phyloP scores from a whole-genome alignment of 2,113 vertebrate species.

The Ibidorhyncha struthersii region DNA sequence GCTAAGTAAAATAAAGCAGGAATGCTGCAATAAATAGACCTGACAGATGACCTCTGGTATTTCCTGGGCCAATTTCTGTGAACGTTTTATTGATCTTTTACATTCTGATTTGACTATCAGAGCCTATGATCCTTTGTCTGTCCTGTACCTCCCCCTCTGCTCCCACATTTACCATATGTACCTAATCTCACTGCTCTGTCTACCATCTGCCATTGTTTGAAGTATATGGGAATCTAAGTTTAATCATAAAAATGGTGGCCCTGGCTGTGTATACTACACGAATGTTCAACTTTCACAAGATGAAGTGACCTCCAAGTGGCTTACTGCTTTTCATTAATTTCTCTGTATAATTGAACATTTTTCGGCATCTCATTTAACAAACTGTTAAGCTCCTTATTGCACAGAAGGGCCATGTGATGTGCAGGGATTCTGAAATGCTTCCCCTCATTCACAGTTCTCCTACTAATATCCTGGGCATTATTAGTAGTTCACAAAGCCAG shows the following conservation, averaged over 20 bases:
- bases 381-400: slow-evolving; percentile 61
- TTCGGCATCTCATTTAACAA: slow-evolving; percentile 64
- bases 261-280: neutral
- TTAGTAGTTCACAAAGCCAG: slow-evolving; percentile 53
- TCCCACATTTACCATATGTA: slow-evolving; percentile 50
- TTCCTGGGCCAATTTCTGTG: slow-evolving; percentile 42
- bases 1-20: slow-evolving; percentile 30
- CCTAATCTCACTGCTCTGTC: slow-evolving; percentile 30
- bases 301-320: slow-evolving; percentile 58
- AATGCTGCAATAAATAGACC: slow-evolving; percentile 35
- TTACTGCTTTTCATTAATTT: slow-evolving; percentile 62
- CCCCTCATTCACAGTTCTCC: slow-evolving; percentile 19
- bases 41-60: slow-evolving; percentile 55
- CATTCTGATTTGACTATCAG: slow-evolving; percentile 42
- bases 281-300: slow-evolving; percentile 34
- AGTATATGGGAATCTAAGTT: slow-evolving; percentile 20
- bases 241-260: slow-evolving; percentile 38
- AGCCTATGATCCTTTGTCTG: slow-evolving; percentile 48
- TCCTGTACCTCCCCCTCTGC: neutral
- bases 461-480: slow-evolving; percentile 26
- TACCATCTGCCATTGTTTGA: slow-evolving; percentile 59
- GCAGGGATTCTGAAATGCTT: slow-evolving; percentile 40
- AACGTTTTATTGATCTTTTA: slow-evolving; percentile 50
- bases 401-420: slow-evolving; percentile 50
- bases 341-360: slow-evolving; percentile 49